Base-by-base conservation (phyloP, 2,113 vertebrate genomes). In the Cacatua alba region DNA sequence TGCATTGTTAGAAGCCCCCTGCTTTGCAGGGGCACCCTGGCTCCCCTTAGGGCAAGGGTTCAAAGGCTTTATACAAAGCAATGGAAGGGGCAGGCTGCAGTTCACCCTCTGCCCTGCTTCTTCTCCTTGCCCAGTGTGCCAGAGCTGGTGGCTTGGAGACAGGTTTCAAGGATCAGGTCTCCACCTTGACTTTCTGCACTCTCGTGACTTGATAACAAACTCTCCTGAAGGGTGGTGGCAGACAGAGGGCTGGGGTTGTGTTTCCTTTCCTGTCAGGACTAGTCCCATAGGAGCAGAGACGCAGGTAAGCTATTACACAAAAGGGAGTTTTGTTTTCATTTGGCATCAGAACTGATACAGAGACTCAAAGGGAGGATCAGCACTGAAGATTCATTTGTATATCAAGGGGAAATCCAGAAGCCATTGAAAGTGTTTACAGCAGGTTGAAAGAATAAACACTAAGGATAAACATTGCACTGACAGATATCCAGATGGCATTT, bases 361-460 rank as follows among this genome's bases (percentile, higher is more conserved):
- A 62, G 44, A 86, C 67, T 88, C 82, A 91, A 87, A 95, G 63
- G 87, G 67, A 95, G 53, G 78, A 95, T 88, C 70, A 65, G 44
- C 25, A 15, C 81, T 52, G 39, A 85, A 52, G 75, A 85, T 69
- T 80, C 75, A 90, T 94, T 95, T 97, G 92, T 94, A 2, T 77
- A 92, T 65, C 46, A 74, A 71, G 91, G 86, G 90, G 70, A 97
- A 96, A 95, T 89, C 78, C 93, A 90, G 87, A 93, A 95, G 93
- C 63, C 71, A 94, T 14, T 85, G 75, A 53, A 94, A 92, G 35
- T 82, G 87, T 89, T 96, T 96, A 96, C 75, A 93, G 77, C 48
- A 76, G 65, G 84, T 68, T 82, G 78, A 86, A 95, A 91, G 84
- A 94, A 85, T 74, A 94, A 77, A 77, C 72, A 77, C 6, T 0